Base-by-base conservation (phyloP, 2,888 invertebrate species). In the Eurytoma adleriae region DNA sequence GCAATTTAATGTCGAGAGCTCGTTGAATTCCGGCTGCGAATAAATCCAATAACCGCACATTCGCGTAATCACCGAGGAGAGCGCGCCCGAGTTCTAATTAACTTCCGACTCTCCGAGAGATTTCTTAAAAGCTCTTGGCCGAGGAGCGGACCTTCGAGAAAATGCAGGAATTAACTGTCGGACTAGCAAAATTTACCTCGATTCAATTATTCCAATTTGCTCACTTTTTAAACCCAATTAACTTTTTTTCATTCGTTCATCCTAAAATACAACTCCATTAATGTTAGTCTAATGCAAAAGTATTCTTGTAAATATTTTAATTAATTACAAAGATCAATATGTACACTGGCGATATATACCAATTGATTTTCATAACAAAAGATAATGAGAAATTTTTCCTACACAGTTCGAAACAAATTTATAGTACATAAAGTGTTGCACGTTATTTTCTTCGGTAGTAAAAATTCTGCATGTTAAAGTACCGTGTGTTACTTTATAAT, bases 41-140 rank as follows among this genome's bases (percentile, higher is more conserved):
- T 76, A 70, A 81, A 81, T 78, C 74, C 81, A 81, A 81, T 78
- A 78, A 78, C 78, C 77, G 66, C 74, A 48, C 56, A 78, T 78
- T 70, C 59, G 72, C 48, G 67, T 61, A 18, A 73, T 68, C 61
- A 30, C 56, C 52, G 40, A 20, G 71, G 61, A 79, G 66, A 67
- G 61, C 30, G 61, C 5, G 50, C 20, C 57, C 61, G 54, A 73
- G 77, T 70, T 77, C 78, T 74, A 78, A 81, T 81, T 78, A 81
- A 81, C 78, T 73, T 77, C 76, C 56, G 75, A 67, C 79, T 79
- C 56, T 56, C 74, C 12, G 50, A 70, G 54, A 69, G 73, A 73
- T 76, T 79, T 79, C 75, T 80, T 71, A 71, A 67, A 76, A 76
- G 80, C 52, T 69, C 64, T 27, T 27, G 73, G 16, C 57, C 56